These are phyloP conservation scores for Zonotrichia albicollis DNA, from an alignment of 2,797 vertebrate species.

Conservation along the genomic window DNA sequence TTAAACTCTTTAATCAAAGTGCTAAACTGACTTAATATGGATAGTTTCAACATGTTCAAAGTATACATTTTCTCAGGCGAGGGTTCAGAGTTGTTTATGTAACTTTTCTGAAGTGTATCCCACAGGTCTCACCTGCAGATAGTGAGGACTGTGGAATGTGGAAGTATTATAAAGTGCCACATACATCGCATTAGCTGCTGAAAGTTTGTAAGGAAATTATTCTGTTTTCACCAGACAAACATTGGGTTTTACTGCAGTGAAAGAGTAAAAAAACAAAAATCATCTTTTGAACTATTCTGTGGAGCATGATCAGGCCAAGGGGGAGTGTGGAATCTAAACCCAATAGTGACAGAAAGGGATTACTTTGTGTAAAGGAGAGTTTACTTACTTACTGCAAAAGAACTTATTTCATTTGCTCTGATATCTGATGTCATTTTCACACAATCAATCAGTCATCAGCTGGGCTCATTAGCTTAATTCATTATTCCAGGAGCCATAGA, in stretches of 20 bases:
- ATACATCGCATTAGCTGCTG: slow-evolving; percentile 3
- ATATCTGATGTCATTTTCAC: slow-evolving; percentile 5
- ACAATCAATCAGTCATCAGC: not conserved
- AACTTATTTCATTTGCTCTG: not conserved
- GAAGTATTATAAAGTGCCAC: slow-evolving; percentile 60
- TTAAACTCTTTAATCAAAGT: slow-evolving; percentile 99
- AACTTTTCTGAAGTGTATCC: slow-evolving; percentile 79
- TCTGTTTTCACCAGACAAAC: not conserved
- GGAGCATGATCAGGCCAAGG: not conserved
- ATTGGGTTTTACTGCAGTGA: not conserved
- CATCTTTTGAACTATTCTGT: not conserved
- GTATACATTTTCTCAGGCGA: slow-evolving; percentile 76
- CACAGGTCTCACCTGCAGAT: slow-evolving; percentile 70
- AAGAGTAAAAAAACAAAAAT: not conserved
- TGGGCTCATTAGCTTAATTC: not conserved
- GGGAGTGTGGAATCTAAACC: not conserved
- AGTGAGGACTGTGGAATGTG: slow-evolving; percentile 53
- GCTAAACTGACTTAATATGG: slow-evolving; percentile 89
- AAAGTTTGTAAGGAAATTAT: slow-evolving; percentile 51
- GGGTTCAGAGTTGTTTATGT: slow-evolving; percentile 76
- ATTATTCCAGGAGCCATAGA: not conserved
- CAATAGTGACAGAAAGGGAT: not conserved
- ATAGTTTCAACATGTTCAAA: slow-evolving; percentile 82
- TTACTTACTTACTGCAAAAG: not conserved
- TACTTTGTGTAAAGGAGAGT: not conserved